Evolutionary conservation across 2,888 invertebrate genomes (phyloP), one percentile per base, ranked within the genome.

Genomic region (Drosophila nigricruria): DNA sequence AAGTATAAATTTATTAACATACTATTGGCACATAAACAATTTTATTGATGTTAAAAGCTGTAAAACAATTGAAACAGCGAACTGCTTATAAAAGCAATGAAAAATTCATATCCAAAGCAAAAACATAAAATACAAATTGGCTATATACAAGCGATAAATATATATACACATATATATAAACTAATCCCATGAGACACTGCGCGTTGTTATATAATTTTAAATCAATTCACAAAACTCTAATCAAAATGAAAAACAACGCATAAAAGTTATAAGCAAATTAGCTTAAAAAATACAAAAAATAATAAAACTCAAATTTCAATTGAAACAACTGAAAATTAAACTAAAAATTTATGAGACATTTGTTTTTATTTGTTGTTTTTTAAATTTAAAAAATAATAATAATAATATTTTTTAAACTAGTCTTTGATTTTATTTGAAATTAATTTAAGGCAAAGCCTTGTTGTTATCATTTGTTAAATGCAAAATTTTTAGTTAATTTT

Each of bases 141-240:
- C 80, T 77, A 84, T 81, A 74, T 70, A 86, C 84, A 73, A 81
- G 68, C 74, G 59, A 66, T 56, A 54, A 45, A 58, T 58, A 58
- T 62, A 72, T 58, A 58, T 4, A 61, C 56, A 70, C 25, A 72
- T 12, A 49, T 18, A 47, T 25, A 45, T 30, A 12, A 66, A 73
- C 61, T 68, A 73, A 72, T 67, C 67, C 54, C 59, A 77, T 52
- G 60, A 60, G 25, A 56, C 43, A 73, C 68, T 70, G 75, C 81
- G 83, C 86, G 83, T 84, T 84, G 84, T 85, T 85, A 85, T 72
- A 85, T 85, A 88, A 88, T 85, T 85, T 82, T 84, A 85, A 82
- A 74, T 34, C 67, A 66, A 70, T 62, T 81, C 76, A 49, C 18
- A 64, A 58, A 63, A 68, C 27, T 63, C 32, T 79, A 70, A 80